phyloP scores from a whole-genome alignment of 2,797 vertebrate species.

The Holocentrus rufus region DNA sequence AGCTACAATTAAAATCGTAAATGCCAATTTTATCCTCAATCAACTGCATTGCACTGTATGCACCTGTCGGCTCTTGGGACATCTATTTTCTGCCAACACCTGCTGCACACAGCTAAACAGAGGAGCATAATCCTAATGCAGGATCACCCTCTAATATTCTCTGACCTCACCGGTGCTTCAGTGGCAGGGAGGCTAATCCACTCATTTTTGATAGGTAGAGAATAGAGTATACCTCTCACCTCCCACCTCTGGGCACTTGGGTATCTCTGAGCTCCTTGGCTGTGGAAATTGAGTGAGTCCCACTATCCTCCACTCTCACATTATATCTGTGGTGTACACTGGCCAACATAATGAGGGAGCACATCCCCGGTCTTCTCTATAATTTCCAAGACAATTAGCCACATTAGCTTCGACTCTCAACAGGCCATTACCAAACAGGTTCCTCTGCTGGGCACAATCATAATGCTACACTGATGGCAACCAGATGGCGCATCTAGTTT shows the following conservation, averaged over 20 bases:
- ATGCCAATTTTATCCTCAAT: constrained; percentile 66
- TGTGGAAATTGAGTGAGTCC: constrained; percentile 43
- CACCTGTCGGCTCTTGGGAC: constrained; percentile 56
- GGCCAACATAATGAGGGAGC: constrained; percentile 66
- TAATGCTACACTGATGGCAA: constrained; percentile 35
- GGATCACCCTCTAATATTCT: constrained; percentile 24
- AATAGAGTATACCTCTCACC: constrained; percentile 46
- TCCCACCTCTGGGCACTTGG: constrained; percentile 40
- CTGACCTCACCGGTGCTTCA: constrained; percentile 9
- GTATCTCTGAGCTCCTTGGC: constrained; percentile 41
- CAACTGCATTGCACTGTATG: constrained; percentile 32
- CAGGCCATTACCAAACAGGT: constrained; percentile 57
- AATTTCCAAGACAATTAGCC: constrained; percentile 77
- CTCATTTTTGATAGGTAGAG: constrained; percentile 45
- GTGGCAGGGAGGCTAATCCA: constrained; percentile 46
- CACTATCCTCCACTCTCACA: constrained; percentile 20
- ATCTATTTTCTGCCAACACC: constrained; percentile 53
- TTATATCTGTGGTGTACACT: constrained; percentile 40
- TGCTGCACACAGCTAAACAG: constrained; percentile 38
- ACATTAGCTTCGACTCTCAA: constrained; percentile 71
- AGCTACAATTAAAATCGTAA: constrained; percentile 54
- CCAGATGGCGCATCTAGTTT: constrained; percentile 4
- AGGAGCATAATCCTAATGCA: constrained; percentile 20
- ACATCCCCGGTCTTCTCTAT: constrained; percentile 60
- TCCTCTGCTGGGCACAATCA: constrained; percentile 41